A percentile compares a stretch with the other conserved stretches of the same genome.
Evolutionary conservation across 1,140 invertebrate genomes (phyloP).

Genomic region (Psilanteris sp.): DNA sequence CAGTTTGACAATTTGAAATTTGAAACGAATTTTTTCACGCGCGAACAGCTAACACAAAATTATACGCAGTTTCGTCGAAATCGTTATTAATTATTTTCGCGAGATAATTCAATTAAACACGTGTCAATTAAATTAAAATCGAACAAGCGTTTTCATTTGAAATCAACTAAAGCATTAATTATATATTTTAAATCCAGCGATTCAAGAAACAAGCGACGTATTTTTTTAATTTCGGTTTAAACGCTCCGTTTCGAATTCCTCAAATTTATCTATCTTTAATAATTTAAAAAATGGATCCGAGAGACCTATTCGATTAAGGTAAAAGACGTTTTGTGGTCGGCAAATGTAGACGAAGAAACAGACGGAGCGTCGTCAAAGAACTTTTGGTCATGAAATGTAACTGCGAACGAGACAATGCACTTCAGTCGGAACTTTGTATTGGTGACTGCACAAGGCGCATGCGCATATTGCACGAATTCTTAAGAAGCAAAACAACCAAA

Average conservation of each 20-base stretch:
- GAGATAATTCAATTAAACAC: too few relatives aligned
- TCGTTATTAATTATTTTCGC: too few relatives aligned
- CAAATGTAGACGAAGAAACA: conserved; percentile 22
- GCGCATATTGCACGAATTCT: conserved; percentile 36
- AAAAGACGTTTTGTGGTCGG: conserved; percentile 9
- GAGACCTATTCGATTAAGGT: conserved; percentile 19
- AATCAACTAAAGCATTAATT: too few relatives aligned
- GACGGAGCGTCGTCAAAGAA: conserved; percentile 44
- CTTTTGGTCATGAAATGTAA: conserved; percentile 48
- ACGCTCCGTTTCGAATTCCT: too few relatives aligned
- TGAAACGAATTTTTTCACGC: too few relatives aligned
- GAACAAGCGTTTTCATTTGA: too few relatives aligned
- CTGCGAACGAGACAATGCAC: conserved; percentile 50
- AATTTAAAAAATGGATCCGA: conserved; percentile 11
- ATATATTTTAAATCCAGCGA: too few relatives aligned
- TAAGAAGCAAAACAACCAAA: conserved; percentile 27
- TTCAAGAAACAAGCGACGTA: background rate
- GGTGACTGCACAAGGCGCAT: conserved; percentile 31
- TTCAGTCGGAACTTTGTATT: conserved; percentile 21
- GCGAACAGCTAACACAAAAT: too few relatives aligned
- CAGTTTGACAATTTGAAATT: too few relatives aligned
- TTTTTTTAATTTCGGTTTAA: background rate
- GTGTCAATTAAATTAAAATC: too few relatives aligned
- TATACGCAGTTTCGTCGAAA: too few relatives aligned
- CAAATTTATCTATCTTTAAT: conserved; percentile 1